Conservation (phyloP, 2,113 vertebrate species). For the Passerina amoena region DNA sequence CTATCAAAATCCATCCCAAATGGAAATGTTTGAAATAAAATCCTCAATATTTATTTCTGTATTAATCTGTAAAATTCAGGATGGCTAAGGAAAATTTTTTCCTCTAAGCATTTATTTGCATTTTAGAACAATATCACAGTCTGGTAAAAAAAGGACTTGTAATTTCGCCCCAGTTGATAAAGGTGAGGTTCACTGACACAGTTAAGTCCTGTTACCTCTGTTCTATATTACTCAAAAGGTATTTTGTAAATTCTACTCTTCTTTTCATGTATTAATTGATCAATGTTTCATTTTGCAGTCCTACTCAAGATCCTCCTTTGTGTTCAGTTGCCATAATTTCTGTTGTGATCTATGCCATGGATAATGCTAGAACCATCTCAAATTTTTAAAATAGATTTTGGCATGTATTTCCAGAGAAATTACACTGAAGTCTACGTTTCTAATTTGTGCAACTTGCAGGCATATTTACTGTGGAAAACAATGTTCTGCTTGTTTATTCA, state of each 20-base stretch:
- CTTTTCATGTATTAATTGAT: neutral
- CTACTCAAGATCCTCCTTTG: neutral
- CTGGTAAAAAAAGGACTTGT: neutral
- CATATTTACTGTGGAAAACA: neutral
- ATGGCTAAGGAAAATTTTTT: neutral
- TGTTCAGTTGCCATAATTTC: neutral
- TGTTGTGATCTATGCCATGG: neutral
- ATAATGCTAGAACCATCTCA: neutral
- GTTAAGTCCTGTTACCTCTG: neutral
- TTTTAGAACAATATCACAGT: neutral
- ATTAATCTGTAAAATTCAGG: neutral
- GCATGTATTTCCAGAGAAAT: neutral
- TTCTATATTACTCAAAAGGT: neutral
- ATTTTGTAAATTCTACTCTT: neutral
- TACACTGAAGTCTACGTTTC: neutral
- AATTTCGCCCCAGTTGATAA: neutral
- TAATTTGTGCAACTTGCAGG: neutral
- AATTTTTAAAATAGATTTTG: neutral
- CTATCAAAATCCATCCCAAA: neutral
- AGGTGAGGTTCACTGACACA: neutral
- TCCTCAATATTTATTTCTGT: neutral
- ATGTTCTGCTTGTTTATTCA: neutral
- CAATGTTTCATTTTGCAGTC: neutral
- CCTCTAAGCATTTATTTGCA: neutral
- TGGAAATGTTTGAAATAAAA: neutral